These are phyloP conservation scores for Acanthurus lineatus DNA, from an alignment of 2,797 vertebrate species.

Conservation along the genomic window DNA sequence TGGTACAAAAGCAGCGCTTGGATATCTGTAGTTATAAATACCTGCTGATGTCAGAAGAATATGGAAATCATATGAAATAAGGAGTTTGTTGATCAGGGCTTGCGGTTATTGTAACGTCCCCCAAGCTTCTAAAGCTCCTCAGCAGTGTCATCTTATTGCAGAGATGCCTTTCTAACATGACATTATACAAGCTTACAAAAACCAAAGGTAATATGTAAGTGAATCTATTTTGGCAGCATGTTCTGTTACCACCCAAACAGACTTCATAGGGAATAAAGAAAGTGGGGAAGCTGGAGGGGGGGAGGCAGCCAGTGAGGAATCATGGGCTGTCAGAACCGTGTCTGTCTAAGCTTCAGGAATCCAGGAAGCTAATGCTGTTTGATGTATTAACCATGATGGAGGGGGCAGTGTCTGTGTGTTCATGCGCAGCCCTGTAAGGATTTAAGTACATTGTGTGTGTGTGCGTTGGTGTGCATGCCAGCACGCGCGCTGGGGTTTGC, in stretches of 20 bases:
- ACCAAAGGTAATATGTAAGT: conserved; percentile 80
- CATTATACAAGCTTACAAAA: conserved; percentile 83
- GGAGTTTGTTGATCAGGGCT: conserved; percentile 68
- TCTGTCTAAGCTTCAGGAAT: conserved; percentile 86
- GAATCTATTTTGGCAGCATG: conserved; percentile 81
- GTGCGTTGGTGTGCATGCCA: conserved; percentile 17
- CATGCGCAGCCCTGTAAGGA: conserved; percentile 71
- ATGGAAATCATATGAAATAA: conserved; percentile 56
- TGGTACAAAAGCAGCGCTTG: conserved; percentile 25
- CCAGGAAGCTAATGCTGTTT: conserved; percentile 87
- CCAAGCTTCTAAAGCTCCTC: conserved; percentile 63
- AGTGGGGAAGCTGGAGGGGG: conserved; percentile 67
- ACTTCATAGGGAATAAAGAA: conserved; percentile 82
- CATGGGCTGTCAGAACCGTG: conserved; percentile 82
- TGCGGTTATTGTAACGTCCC: conserved; percentile 57
- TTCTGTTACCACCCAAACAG: conserved; percentile 82
- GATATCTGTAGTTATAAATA: conserved; percentile 64
- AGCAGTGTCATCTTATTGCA: conserved; percentile 78
- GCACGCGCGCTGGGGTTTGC: conserved; percentile 18
- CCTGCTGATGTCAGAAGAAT: conserved; percentile 58
- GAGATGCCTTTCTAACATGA: conserved; percentile 79
- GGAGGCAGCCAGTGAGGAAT: conserved; percentile 74
- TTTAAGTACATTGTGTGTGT: conserved; percentile 67
- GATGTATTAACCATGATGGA: conserved; percentile 89
- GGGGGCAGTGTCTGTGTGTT: conserved; percentile 76